Percentiles rank a stretch among this genome's conserved stretches.
Evolutionary conservation across 2,113 vertebrate genomes (phyloP).

Genomic region (Crotalus viridis): DNA sequence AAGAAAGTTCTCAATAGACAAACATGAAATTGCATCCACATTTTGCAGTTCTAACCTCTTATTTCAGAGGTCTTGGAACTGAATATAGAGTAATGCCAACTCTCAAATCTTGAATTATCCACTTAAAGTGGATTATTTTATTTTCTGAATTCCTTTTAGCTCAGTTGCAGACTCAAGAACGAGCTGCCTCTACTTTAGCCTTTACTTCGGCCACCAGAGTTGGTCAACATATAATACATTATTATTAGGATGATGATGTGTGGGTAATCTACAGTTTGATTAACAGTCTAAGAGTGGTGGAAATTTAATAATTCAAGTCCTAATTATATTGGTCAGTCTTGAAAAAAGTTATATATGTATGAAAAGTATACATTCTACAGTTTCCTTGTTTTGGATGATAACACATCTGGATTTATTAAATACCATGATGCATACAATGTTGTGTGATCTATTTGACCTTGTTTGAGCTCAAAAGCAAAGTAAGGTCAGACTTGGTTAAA

Average conservation of each 20-base stretch:
- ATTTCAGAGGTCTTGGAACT: not conserved
- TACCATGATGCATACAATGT: not conserved
- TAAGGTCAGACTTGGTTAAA: not conserved
- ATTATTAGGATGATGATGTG: too few relatives aligned
- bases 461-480: not conserved
- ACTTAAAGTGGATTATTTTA: not conserved
- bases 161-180: not conserved
- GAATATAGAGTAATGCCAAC: not conserved
- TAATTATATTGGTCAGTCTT: not conserved
- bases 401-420: constrained; percentile 4
- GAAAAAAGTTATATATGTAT: not conserved
- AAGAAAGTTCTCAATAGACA: too few relatives aligned
- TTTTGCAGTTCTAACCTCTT: not conserved
- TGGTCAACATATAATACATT: not conserved
- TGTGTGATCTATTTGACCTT: constrained; percentile 15
- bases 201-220: not conserved
- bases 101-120: not conserved
- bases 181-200: not conserved
- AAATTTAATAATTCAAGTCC: not conserved
- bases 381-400: not conserved
- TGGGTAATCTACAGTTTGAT: not conserved
- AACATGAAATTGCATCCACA: not conserved
- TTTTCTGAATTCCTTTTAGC: not conserved
- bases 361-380: fast-evolving
- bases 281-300: not conserved